phyloP scores from a whole-genome alignment of 2,113 vertebrate species.

The Ophthalmolycus amberensis region DNA sequence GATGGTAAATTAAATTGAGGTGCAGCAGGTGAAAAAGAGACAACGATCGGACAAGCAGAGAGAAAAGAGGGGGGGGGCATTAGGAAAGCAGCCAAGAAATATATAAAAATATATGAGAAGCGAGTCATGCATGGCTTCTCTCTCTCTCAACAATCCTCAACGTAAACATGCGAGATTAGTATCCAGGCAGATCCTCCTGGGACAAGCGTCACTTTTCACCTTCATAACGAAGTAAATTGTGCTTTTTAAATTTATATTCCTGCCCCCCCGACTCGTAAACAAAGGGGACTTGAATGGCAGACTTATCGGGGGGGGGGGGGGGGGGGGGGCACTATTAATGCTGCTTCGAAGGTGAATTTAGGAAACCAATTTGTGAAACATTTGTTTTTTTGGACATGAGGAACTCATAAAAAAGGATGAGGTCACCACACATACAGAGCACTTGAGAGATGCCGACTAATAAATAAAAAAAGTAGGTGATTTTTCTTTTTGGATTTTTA shows the following conservation, averaged over 20 bases:
- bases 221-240: slow-evolving; percentile 65
- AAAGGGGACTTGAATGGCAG: background rate
- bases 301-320: slow-evolving; percentile 11
- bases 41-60: slow-evolving; percentile 9
- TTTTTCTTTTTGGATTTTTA: slow-evolving; percentile 39
- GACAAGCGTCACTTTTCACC: slow-evolving; percentile 48
- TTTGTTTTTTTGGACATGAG: slow-evolving; percentile 64
- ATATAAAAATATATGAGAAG: slow-evolving; percentile 34
- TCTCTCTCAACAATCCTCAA: slow-evolving; percentile 48
- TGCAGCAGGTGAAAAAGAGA: slow-evolving; percentile 34
- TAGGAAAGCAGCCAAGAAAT: slow-evolving; percentile 31
- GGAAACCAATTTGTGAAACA: slow-evolving; percentile 62
- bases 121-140: slow-evolving; percentile 60
- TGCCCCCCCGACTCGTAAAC: background rate
- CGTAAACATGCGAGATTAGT: slow-evolving; percentile 73
- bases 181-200: slow-evolving; percentile 72
- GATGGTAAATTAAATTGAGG: slow-evolving; percentile 17
- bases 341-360: slow-evolving; percentile 54
- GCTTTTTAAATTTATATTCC: slow-evolving; percentile 42
- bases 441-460: slow-evolving; percentile 59
- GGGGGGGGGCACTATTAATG: slow-evolving; percentile 33
- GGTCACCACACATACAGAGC: slow-evolving; percentile 69
- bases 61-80: background rate
- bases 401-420: slow-evolving; percentile 61
- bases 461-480: slow-evolving; percentile 45